Evolutionary conservation across 2,888 invertebrate genomes (phyloP).

Genomic region (Hydroisotoma schaefferi): DNA sequence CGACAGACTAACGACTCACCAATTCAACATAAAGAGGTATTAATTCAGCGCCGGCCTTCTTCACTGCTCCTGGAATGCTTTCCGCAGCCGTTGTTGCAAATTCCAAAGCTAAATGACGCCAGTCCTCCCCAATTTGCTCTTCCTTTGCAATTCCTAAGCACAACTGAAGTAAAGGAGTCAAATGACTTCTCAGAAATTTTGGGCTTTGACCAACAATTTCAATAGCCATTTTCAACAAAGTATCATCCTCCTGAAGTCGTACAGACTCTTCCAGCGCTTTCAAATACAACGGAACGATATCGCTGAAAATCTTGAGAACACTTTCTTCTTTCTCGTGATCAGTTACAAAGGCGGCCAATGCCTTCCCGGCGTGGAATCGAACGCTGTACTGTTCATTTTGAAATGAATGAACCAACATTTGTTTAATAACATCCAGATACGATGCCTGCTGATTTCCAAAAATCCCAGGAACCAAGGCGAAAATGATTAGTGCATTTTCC

Average conservation of each 20-base stretch:
- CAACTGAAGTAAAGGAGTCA: constrained; percentile 80
- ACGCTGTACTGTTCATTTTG: constrained; percentile 55
- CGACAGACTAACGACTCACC: constrained; percentile 46
- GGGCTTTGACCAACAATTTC: constrained; percentile 91
- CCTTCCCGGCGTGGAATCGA: constrained; percentile 57
- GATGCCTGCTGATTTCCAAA: constrained; percentile 93
- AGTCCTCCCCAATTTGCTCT: constrained; percentile 33
- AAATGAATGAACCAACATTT: constrained; percentile 83
- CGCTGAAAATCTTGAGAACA: constrained; percentile 82
- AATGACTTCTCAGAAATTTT: constrained; percentile 82
- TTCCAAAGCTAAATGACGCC: constrained; percentile 45
- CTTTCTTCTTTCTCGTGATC: constrained; percentile 90
- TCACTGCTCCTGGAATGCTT: constrained; percentile 92
- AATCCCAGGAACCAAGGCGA: constrained; percentile 92
- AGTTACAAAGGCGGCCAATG: constrained; percentile 69
- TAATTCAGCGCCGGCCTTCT: constrained; percentile 83
- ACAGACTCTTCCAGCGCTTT: constrained; percentile 50
- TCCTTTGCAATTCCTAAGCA: constrained; percentile 58
- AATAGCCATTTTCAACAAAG: constrained; percentile 85
- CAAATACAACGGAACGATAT: constrained; percentile 63
- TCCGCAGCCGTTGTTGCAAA: constrained; percentile 76
- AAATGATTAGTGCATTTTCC: constrained; percentile 91
- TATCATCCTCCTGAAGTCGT: constrained; percentile 69
- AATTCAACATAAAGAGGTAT: constrained; percentile 56
- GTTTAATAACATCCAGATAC: constrained; percentile 88